Base-by-base conservation (phyloP, 2,888 invertebrate species). In the Drosophila setosimentum region DNA sequence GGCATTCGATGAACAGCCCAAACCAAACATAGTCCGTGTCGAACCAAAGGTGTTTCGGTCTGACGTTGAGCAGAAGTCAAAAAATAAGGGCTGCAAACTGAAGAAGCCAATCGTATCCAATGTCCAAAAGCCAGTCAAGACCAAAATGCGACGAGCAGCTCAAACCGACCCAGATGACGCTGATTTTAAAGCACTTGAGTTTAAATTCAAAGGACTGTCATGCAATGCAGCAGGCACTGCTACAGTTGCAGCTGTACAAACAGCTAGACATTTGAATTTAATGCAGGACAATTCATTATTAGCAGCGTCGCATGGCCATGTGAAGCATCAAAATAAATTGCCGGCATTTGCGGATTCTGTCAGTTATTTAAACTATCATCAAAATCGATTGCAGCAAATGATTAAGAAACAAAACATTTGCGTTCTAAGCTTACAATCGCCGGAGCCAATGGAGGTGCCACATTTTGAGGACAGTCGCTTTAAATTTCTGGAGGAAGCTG, bases 301-400 rank as follows among this genome's bases (percentile, higher is more conserved):
- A 64, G 54, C 66, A 37, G 48, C 63, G 2, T 24, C 45, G 8
- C 21, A n/a, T 30, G 50, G 29, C 10, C 68, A 73, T 16, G 24
- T 51, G 5, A 30, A 49, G 30, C 42, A 45, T 13, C n/a, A 29
- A n/a, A 30, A 51, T 48, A 51, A 49, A 29, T 18, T 59, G 7
- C 40, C 66, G 10, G 8, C 51, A 18, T 75, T 78, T 37, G 40
- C 50, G 13, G 79, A 83, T 24, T 57, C 72, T 8, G 35, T 54
- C 30, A 75, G 68, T 37, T 86, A 84, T 62, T 61, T 84, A 5
- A 69, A 62, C 21, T 73, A 71, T 64, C 83, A 83, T 54, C 82
- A 71, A 5, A 57, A 68, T 37, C 71, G 73, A 18, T 59, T 83
- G 59, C 74, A 83, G 45, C 61, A 57, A 8, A 59, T 80, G 18